Evolutionary conservation across 2,797 vertebrate genomes (phyloP), one percentile per base, ranked within the genome.

Genomic region (Discoglossus pictus): DNA sequence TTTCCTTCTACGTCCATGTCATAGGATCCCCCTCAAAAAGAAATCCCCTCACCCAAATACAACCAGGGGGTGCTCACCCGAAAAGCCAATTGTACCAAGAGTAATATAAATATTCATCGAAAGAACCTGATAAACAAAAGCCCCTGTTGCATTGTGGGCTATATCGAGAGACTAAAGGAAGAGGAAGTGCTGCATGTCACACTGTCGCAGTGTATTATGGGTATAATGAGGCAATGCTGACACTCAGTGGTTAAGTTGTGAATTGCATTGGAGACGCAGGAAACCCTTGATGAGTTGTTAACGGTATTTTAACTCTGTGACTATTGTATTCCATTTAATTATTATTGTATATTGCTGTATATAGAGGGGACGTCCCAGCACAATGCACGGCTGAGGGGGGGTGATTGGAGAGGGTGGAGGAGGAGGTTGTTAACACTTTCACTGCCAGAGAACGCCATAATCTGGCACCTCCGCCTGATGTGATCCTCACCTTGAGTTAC

Each of bases 331-430:
- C 36, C 60, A 51, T 58, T 59, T 59, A 59, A 71, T 70, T 42
- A 59, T 67, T 48, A 43, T n/a, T 71, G 68, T 71, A 71, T 58
- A 71, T 64, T 71, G 54, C 23, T 71, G 68, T 71, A 71, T 39
- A 71, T 71, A 71, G 27, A 52, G 31, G 20, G n/a, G 59, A 52
- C 46, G 46, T 47, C 15, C 31, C 46, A 43, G 34, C 44, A 3
- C 61, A 59, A 44, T 36, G 58, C 20, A 24, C 54, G 38, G 54
- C 52, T 40, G 52, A 34, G 11, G 17, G 15, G 35, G 42, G 31
- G 9, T 56, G n/a, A 43, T 31, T 34, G 25, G 9, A 31, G 31
- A 5, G 10, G 42, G n/a, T 17, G 21, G 27, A 35, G 13, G 9
- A 10, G 52, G 44, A 65, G 21, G 2, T 15, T 52, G 25, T 48